Conservation (phyloP, 2,113 vertebrate species). For the Limanda limanda region DNA sequence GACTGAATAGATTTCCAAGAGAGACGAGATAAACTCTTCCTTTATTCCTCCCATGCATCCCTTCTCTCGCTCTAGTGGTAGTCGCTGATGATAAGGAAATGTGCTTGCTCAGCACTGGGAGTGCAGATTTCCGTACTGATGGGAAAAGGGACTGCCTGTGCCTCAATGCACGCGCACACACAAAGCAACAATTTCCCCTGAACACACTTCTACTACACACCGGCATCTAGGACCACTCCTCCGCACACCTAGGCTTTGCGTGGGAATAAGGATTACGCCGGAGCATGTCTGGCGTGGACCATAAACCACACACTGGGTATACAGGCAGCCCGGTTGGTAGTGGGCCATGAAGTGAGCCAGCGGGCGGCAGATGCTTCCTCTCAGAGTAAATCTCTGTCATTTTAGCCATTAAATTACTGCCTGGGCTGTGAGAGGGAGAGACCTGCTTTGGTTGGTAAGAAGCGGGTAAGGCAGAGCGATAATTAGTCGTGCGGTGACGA, state of each 20-base stretch:
- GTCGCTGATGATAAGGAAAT: slow-evolving; percentile 35
- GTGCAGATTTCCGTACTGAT: slow-evolving; percentile 41
- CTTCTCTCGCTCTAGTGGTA: slow-evolving; percentile 14
- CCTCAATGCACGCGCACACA: slow-evolving; percentile 16
- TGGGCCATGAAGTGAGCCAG: slow-evolving; percentile 27
- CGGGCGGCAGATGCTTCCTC: slow-evolving; percentile 47
- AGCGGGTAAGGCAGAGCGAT: slow-evolving; percentile 28
- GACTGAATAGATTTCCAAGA: not conserved
- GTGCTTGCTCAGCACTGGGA: slow-evolving; percentile 55
- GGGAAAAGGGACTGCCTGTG: slow-evolving; percentile 12
- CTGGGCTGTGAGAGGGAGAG: slow-evolving; percentile 26
- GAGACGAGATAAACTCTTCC: not conserved
- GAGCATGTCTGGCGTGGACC: slow-evolving; percentile 33
- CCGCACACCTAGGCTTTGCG: slow-evolving; percentile 10
- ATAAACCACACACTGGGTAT: slow-evolving; percentile 51
- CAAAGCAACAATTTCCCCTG: slow-evolving; percentile 16
- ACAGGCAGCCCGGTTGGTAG: slow-evolving; percentile 27
- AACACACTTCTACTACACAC: slow-evolving; percentile 30
- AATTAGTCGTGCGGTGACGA: slow-evolving; percentile 39
- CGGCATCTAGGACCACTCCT: slow-evolving; percentile 32
- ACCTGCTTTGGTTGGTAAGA: slow-evolving; percentile 15
- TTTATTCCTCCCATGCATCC: not conserved
- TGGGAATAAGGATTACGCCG: slow-evolving; percentile 31
- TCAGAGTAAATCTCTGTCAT: slow-evolving; percentile 51
- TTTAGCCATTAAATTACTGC: slow-evolving; percentile 43